Evolutionary conservation across 2,888 invertebrate genomes (phyloP).

Genomic region (Caenorhabditis wallacei): DNA sequence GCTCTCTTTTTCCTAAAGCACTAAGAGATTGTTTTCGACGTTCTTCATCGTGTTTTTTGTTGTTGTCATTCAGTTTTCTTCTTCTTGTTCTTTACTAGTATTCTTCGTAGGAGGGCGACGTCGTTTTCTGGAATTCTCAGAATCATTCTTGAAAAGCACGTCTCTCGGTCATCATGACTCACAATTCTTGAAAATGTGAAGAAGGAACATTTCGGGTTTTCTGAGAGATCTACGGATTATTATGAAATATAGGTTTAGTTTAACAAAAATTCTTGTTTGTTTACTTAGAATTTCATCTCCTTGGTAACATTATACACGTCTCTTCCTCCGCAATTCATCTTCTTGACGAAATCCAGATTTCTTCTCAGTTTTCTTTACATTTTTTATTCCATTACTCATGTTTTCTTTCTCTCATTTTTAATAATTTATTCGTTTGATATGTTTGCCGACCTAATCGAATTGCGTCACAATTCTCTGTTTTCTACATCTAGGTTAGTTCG

Average conservation of each 20-base stretch:
- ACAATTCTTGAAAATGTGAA: slow-evolving; percentile 8
- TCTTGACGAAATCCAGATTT: background rate
- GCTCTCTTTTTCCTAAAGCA: slow-evolving; percentile 3
- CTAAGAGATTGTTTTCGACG: slow-evolving; percentile 20
- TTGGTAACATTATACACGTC: slow-evolving; percentile 11
- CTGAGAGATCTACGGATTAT: slow-evolving; percentile 2
- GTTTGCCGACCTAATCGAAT: slow-evolving; percentile 24
- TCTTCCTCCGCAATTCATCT: background rate
- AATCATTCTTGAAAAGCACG: slow-evolving; percentile 16
- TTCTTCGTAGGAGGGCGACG: slow-evolving; percentile 12
- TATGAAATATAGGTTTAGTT: slow-evolving; percentile 14
- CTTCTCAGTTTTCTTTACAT: background rate
- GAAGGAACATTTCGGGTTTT: background rate
- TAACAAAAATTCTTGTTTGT: background rate
- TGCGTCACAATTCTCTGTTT: slow-evolving; percentile 22
- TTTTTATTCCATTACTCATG: background rate
- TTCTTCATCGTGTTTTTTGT: slow-evolving; percentile 29
- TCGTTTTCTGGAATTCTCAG: slow-evolving; percentile 7
- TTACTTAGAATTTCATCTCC: background rate
- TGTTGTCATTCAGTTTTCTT: slow-evolving; percentile 20
- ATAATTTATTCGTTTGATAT: slow-evolving; percentile 10
- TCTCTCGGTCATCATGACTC: slow-evolving; percentile 20
- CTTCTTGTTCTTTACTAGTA: background rate
- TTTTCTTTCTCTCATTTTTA: background rate
- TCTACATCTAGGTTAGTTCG: slow-evolving; percentile 13